phyloP scores from a whole-genome alignment of 2,888 invertebrate species.

The Macrosiphum euphorbiae region DNA sequence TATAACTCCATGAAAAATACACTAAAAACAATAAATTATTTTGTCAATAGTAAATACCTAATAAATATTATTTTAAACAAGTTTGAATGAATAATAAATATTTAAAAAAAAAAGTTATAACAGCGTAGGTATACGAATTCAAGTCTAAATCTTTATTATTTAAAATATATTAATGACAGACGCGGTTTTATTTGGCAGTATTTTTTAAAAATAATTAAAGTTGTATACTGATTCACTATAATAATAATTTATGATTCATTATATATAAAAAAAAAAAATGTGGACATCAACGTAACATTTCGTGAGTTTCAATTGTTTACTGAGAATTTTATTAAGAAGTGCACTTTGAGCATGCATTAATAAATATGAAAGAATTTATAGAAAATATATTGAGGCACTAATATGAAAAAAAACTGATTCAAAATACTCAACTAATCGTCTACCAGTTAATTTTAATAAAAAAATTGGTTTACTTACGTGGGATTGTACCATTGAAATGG shows the following conservation, averaged over 20 bases:
- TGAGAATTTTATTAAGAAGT: background rate
- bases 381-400: background rate
- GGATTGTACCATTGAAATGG: slow-evolving; percentile 59
- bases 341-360: background rate
- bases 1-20: background rate
- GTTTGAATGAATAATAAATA: background rate
- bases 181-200: background rate
- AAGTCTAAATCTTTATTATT: background rate
- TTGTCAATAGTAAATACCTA: too few relatives aligned
- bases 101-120: background rate
- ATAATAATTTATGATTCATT: background rate
- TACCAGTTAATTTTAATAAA: background rate
- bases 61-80: background rate
- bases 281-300: background rate
- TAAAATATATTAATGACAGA: background rate
- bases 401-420: background rate
- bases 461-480: slow-evolving; percentile 53
- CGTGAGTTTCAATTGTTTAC: too few relatives aligned
- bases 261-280: background rate
- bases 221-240: background rate
- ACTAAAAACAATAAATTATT: background rate
- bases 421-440: background rate
- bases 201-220: background rate
- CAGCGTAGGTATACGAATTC: background rate
- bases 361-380: background rate